These are phyloP conservation scores for Myotis pilosus DNA, from an alignment of 2,797 vertebrate species.

Conservation along the genomic window DNA sequence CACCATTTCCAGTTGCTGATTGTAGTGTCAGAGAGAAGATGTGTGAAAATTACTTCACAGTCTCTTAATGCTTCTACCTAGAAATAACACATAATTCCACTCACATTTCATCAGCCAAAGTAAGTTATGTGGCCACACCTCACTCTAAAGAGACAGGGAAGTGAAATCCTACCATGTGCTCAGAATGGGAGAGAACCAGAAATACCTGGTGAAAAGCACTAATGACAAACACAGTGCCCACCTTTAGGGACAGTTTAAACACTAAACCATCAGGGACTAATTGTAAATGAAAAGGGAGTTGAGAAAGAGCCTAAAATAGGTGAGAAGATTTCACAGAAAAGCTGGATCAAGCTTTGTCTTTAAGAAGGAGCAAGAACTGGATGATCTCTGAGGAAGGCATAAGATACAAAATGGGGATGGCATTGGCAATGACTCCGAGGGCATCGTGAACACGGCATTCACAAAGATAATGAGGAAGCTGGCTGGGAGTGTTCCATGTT, in stretches of 20 bases:
- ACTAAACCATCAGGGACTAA: neutral
- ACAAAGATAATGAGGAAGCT: neutral
- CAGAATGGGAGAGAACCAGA: neutral
- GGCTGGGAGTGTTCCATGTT: neutral
- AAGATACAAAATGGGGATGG: too few relatives aligned
- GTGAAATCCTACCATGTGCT: neutral
- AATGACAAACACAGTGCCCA: too few relatives aligned
- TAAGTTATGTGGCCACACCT: neutral
- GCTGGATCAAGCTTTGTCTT: neutral
- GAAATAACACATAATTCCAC: neutral
- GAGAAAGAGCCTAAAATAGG: neutral
- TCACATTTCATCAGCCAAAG: neutral
- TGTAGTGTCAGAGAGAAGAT: neutral
- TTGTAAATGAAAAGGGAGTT: neutral
- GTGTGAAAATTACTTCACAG: accelerated
- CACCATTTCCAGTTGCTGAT: neutral
- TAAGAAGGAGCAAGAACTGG: neutral
- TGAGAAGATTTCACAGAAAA: neutral
- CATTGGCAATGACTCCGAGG: accelerated
- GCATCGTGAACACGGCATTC: too few relatives aligned
- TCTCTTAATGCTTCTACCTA: neutral
- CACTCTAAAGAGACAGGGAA: neutral
- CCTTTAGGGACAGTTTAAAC: neutral
- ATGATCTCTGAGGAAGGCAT: neutral
- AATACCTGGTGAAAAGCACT: neutral